phyloP scores from a whole-genome alignment of 1,140 invertebrate genomes.

The Cydia strobilella region DNA sequence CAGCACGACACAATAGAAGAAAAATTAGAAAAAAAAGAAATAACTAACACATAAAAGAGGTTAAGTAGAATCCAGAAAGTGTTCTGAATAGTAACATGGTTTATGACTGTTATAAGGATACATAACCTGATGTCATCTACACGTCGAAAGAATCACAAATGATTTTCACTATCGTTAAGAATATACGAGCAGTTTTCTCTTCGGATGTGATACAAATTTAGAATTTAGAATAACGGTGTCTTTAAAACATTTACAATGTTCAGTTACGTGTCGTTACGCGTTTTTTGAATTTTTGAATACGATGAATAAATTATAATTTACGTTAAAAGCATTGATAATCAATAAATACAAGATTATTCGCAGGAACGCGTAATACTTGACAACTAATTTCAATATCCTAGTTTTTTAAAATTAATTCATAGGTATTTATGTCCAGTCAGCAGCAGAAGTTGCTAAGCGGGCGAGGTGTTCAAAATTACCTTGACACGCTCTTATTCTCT shows the following conservation, averaged over 20 bases:
- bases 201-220: slow-evolving; percentile 29
- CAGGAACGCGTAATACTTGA: background rate
- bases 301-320: background rate
- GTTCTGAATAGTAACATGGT: background rate
- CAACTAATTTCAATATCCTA: background rate
- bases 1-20: no score
- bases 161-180: slow-evolving; percentile 27
- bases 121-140: slow-evolving; percentile 18
- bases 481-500: no score
- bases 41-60: no score
- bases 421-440: no score
- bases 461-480: no score
- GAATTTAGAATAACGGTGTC: slow-evolving; percentile 21
- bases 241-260: background rate
- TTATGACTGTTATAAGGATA: slow-evolving; percentile 21
- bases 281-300: slow-evolving; percentile 29
- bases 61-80: background rate
- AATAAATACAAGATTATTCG: background rate
- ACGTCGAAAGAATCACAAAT: slow-evolving; percentile 23
- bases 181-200: slow-evolving; percentile 29
- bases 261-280: slow-evolving; percentile 17
- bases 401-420: background rate
- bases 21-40: no score
- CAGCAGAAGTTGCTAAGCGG: no score
- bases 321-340: background rate